Percentiles rank a stretch among this genome's conserved stretches.
phyloP scores from a whole-genome alignment of 2,797 vertebrate species.

The Characodon lateralis region DNA sequence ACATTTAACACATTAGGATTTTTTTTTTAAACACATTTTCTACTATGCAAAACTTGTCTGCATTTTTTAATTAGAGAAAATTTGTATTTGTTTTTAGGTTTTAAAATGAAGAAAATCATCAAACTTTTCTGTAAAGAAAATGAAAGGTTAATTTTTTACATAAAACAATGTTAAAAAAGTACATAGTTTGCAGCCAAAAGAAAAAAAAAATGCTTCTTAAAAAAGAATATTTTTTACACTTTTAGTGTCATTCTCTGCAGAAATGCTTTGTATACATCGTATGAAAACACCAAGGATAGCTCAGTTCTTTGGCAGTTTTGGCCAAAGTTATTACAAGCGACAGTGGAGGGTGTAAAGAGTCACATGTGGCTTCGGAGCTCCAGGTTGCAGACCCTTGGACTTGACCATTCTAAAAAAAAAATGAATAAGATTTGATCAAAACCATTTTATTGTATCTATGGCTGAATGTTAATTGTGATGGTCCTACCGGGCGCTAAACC shows the following conservation, averaged over 20 bases:
- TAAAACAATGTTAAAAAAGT: neutral
- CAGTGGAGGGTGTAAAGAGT: neutral
- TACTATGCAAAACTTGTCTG: neutral
- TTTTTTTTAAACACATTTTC: neutral
- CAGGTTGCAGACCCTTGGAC: neutral
- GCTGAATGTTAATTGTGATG: neutral
- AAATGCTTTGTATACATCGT: neutral
- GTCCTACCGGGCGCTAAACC: neutral
- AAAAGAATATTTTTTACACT: neutral
- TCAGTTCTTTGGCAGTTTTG: neutral
- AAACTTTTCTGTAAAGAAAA: neutral
- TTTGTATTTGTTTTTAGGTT: neutral
- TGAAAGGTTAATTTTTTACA: neutral
- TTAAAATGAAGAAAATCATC: neutral
- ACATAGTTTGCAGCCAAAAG: neutral
- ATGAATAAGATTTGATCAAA: neutral
- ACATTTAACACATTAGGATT: neutral
- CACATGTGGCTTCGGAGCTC: too few relatives aligned
- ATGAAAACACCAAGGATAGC: neutral
- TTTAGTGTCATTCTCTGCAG: neutral
- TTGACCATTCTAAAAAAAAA: neutral
- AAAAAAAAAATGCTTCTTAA: neutral
- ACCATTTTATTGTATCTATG: neutral
- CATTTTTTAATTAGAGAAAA: neutral
- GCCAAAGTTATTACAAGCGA: neutral